phyloP scores from a whole-genome alignment of 2,113 vertebrate species.

The Cryptoleucopteryx plumbea region DNA sequence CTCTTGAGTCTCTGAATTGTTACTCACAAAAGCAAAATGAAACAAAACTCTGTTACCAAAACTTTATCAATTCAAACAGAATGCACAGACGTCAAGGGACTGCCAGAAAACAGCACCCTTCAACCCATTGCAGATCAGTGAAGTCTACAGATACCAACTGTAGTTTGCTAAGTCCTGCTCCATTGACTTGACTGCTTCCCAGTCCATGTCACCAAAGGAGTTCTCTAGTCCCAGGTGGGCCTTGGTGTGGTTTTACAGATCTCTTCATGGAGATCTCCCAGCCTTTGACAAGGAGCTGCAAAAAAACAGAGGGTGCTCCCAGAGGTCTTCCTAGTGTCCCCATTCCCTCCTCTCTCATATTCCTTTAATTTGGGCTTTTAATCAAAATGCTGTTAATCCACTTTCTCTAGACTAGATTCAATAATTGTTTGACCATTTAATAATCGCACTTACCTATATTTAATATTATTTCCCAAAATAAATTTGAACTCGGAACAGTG shows the following conservation, averaged over 20 bases:
- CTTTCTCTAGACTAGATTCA: background rate
- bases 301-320: background rate
- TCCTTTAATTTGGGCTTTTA: background rate
- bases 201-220: background rate
- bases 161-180: background rate
- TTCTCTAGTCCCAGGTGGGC: background rate
- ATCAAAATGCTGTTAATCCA: background rate
- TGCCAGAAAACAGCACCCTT: background rate
- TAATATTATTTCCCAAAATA: background rate
- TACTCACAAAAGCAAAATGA: background rate
- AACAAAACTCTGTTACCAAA: background rate
- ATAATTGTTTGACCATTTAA: background rate
- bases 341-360: background rate
- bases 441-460: background rate
- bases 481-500: background rate
- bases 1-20: background rate
- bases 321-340: background rate
- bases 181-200: background rate
- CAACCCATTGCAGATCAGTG: background rate
- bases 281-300: background rate
- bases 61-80: background rate
- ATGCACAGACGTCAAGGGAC: background rate
- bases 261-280: background rate
- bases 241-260: background rate
- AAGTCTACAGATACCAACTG: background rate